Evolutionary conservation across 2,113 vertebrate genomes (phyloP).

Genomic region (Passer domesticus): DNA sequence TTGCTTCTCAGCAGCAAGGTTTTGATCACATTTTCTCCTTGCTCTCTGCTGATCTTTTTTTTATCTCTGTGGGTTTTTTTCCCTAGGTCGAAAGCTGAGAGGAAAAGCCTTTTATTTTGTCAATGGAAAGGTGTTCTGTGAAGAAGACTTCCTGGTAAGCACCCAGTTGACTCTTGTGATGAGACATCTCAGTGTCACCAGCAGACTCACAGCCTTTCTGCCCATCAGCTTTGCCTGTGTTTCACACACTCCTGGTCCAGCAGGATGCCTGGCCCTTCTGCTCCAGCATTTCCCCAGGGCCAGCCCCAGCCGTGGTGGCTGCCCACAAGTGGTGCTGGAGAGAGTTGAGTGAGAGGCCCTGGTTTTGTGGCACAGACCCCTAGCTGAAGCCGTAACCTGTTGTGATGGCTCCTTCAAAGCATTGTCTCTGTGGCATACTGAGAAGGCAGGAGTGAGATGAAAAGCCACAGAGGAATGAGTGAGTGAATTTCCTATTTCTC

Average conservation of each 20-base stretch:
- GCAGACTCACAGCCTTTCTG: not conserved
- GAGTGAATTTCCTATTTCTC: not conserved
- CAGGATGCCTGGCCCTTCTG: not conserved
- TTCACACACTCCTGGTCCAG: not conserved
- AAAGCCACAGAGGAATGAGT: not conserved
- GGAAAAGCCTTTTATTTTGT: slow-evolving; percentile 89
- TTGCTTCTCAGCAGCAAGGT: not conserved
- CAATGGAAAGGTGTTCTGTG: slow-evolving; percentile 87
- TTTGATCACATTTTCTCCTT: not conserved
- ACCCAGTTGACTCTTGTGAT: not conserved
- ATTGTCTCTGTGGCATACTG: not conserved
- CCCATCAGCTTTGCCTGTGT: not conserved
- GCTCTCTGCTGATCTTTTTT: not conserved
- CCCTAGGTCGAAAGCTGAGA: slow-evolving; percentile 82
- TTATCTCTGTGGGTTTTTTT: not conserved
- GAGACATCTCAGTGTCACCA: fast-evolving
- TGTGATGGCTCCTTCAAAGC: not conserved
- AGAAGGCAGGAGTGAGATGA: not conserved
- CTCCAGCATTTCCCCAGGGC: not conserved
- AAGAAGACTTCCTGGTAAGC: slow-evolving; percentile 97
- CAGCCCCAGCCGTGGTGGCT: not conserved
- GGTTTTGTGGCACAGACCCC: not conserved
- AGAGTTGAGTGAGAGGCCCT: not conserved
- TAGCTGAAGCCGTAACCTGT: not conserved
- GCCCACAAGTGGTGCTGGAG: not conserved